phyloP scores from a whole-genome alignment of 2,797 vertebrate species.

The Pangasius larnaudii region DNA sequence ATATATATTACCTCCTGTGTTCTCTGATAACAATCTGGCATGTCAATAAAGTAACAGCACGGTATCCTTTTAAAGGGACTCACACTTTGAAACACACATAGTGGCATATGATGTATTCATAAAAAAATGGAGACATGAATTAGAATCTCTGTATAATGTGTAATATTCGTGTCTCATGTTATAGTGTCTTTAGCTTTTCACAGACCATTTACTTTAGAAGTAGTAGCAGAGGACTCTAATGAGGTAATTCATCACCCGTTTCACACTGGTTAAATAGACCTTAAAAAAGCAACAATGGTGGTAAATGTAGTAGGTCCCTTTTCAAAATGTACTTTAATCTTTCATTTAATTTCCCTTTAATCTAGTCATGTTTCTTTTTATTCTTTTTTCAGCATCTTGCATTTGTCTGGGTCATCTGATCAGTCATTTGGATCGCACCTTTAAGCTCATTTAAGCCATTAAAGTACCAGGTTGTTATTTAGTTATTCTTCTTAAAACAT shows the following conservation, averaged over 20 bases:
- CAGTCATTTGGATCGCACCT: background rate
- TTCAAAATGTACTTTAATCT: background rate
- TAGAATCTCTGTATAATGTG: background rate
- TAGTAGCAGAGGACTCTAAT: background rate
- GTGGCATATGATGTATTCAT: no score
- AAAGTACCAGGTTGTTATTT: background rate
- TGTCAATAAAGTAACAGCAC: background rate
- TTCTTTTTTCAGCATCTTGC: background rate
- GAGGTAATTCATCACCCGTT: background rate
- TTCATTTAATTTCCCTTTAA: no score
- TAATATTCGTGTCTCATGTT: background rate
- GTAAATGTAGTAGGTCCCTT: background rate
- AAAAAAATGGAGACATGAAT: background rate
- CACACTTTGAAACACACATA: background rate
- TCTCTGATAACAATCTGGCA: background rate
- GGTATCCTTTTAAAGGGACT: background rate
- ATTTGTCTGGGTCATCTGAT: background rate
- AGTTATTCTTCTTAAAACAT: background rate
- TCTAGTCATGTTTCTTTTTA: background rate
- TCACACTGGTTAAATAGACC: conserved; percentile 1
- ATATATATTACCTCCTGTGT: background rate
- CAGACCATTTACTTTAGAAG: background rate
- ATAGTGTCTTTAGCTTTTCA: background rate
- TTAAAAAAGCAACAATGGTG: background rate
- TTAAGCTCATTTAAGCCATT: background rate